phyloP scores from a whole-genome alignment of 2,113 vertebrate genomes.

The Alces alces region DNA sequence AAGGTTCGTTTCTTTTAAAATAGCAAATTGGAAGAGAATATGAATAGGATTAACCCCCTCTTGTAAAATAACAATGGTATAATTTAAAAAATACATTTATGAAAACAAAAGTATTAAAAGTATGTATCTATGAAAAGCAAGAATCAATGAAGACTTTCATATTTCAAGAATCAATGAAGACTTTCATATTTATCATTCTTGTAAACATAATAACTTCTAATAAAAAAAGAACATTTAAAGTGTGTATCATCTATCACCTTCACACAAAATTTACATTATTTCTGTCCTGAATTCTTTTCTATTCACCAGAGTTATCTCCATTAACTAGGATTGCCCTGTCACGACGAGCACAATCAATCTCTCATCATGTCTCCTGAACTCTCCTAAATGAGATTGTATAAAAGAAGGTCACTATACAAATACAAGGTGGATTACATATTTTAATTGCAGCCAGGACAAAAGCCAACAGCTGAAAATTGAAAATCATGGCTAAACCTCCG shows the following conservation, averaged over 20 bases:
- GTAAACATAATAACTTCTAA: background rate
- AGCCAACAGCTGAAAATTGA: background rate
- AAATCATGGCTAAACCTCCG: background rate
- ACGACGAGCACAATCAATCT: background rate
- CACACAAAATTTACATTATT: background rate
- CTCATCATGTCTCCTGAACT: background rate
- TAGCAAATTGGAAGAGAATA: background rate
- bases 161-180: background rate
- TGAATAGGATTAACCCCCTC: background rate
- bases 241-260: background rate
- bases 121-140: background rate
- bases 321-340: background rate
- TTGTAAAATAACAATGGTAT: background rate
- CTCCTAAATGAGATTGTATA: background rate
- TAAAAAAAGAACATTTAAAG: background rate
- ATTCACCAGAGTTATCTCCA: background rate
- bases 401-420: background rate
- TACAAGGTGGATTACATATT: background rate
- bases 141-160: background rate
- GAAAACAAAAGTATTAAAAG: constrained; percentile 2
- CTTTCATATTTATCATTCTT: background rate
- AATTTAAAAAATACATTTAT: background rate
- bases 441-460: background rate
- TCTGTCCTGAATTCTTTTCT: background rate
- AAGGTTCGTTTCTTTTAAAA: background rate